A percentile compares a stretch with the other conserved stretches of the same genome.
Conservation (phyloP, 2,888 invertebrate genomes). For the Orgyia antiqua region DNA sequence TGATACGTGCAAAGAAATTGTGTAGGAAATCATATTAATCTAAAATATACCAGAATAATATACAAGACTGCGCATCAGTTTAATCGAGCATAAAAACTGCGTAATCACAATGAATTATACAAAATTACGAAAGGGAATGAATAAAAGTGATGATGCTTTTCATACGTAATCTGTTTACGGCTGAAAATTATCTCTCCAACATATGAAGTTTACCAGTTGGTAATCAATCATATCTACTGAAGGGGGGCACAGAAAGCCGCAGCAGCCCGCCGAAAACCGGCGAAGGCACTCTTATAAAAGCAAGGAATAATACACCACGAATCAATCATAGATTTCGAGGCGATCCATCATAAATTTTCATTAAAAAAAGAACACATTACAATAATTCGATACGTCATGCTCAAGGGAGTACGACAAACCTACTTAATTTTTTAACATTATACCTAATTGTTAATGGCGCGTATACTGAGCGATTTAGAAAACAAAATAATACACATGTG, state of each 20-base stretch:
- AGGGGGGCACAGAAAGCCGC: constrained; percentile 62
- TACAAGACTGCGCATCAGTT: not conserved
- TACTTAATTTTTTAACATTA: not conserved
- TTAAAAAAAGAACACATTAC: constrained; percentile 45
- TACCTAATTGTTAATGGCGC: too few relatives aligned
- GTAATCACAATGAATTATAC: constrained; percentile 53
- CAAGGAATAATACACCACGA: constrained; percentile 72
- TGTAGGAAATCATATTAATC: too few relatives aligned
- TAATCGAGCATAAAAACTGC: constrained; percentile 33
- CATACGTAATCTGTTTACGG: constrained; percentile 73
- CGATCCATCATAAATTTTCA: constrained; percentile 74
- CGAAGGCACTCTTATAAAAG: constrained; percentile 65
- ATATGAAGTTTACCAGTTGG: constrained; percentile 71
- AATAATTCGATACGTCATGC: constrained; percentile 29
- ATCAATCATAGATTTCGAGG: constrained; percentile 76
- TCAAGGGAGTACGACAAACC: constrained; percentile 12
- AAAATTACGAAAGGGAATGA: constrained; percentile 34
- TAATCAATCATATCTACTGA: constrained; percentile 68
- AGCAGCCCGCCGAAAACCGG: constrained; percentile 50
- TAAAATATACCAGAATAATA: too few relatives aligned
- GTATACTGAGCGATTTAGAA: too few relatives aligned
- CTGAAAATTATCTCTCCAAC: constrained; percentile 75
- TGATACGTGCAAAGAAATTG: too few relatives aligned
- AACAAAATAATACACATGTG: too few relatives aligned
- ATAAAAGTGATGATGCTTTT: constrained; percentile 64